Evolutionary conservation across 2,888 invertebrate species (phyloP).

Genomic region (Oxytorus armatus): DNA sequence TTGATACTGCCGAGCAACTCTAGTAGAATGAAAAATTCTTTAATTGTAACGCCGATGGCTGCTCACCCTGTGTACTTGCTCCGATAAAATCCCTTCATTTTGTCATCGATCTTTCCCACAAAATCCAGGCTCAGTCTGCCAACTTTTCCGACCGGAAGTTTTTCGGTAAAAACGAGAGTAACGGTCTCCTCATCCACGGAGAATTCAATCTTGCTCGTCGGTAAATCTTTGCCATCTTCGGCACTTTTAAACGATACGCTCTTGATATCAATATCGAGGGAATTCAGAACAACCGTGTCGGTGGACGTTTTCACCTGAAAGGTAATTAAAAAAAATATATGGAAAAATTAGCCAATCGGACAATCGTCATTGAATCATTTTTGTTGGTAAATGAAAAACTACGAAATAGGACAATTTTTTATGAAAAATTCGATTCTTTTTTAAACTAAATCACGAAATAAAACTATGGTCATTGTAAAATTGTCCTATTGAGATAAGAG

Average conservation of each 20-base stretch:
- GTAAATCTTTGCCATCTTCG: slow-evolving; percentile 84
- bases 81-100: slow-evolving; percentile 97
- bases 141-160: slow-evolving; percentile 87
- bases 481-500: not conserved
- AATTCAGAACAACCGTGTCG: slow-evolving; percentile 90
- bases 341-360: too few species aligned
- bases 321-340: slow-evolving; percentile 54
- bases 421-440: too few species aligned
- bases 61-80: slow-evolving; percentile 90
- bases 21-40: not conserved
- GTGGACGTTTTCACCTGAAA: slow-evolving; percentile 88
- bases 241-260: slow-evolving; percentile 86
- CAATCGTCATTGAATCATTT: not conserved
- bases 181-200: slow-evolving; percentile 89
- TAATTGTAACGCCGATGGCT: not conserved
- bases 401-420: too few species aligned
- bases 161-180: slow-evolving; percentile 87
- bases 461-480: not conserved
- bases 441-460: not conserved
- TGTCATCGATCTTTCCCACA: slow-evolving; percentile 94
- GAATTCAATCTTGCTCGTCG: slow-evolving; percentile 81
- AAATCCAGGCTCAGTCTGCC: slow-evolving; percentile 88
- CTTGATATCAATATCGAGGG: slow-evolving; percentile 90
- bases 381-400: too few species aligned
- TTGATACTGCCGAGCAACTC: too few species aligned